phyloP scores from a whole-genome alignment of 2,888 invertebrate genomes.

The Volucella zonaria region DNA sequence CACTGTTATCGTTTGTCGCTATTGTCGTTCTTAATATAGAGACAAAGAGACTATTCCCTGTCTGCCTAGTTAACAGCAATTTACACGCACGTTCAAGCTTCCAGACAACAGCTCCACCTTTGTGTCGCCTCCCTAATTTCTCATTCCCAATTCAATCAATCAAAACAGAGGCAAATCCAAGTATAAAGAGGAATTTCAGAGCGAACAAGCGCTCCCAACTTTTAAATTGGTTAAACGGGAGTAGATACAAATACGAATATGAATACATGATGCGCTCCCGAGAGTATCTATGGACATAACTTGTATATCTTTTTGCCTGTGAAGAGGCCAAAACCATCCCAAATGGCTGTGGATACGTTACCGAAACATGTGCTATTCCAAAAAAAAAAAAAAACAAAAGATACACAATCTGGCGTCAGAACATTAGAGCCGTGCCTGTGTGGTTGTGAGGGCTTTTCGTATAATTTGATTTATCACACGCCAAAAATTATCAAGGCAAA shows the following conservation, averaged over 20 bases:
- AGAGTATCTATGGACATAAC: background rate
- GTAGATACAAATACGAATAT: conserved; percentile 6
- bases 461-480: conserved; percentile 47
- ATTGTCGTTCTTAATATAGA: conserved; percentile 11
- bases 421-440: background rate
- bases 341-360: conserved; percentile 7
- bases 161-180: conserved; percentile 46
- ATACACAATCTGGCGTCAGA: background rate
- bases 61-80: conserved; percentile 44
- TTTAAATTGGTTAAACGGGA: conserved; percentile 42
- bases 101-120: background rate
- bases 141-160: conserved; percentile 58
- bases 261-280: background rate
- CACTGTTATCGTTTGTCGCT: background rate
- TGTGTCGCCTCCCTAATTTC: background rate
- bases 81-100: background rate
- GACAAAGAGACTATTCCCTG: background rate
- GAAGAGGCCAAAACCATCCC: conserved; percentile 15
- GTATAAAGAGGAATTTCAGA: conserved; percentile 31
- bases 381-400: background rate
- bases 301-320: background rate
- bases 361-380: conserved; percentile 22
- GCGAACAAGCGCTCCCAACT: background rate
- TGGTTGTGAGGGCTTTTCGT: conserved; percentile 2
- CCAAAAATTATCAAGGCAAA: conserved; percentile 11